Evolutionary conservation across 2,113 vertebrate genomes (phyloP).

Genomic region (Ammodytes dubius): DNA sequence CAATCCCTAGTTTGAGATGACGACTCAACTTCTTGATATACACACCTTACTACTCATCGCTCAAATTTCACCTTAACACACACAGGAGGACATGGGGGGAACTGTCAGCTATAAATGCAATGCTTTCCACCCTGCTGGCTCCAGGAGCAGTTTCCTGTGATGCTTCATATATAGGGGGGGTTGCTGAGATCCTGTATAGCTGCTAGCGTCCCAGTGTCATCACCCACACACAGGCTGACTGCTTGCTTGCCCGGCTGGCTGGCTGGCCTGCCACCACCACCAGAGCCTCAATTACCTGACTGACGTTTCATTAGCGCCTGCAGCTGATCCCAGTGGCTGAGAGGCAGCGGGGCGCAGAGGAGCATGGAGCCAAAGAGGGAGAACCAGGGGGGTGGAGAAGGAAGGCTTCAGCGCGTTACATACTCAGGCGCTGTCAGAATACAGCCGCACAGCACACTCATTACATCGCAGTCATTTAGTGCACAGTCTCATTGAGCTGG

Average conservation of each 20-base stretch:
- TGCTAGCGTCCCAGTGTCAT: conserved; percentile 73
- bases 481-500: conserved; percentile 74
- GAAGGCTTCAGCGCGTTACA: conserved; percentile 71
- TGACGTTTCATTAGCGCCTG: conserved; percentile 85
- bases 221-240: conserved; percentile 74
- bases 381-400: conserved; percentile 34
- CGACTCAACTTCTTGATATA: conserved; percentile 38
- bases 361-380: conserved; percentile 62
- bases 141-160: conserved; percentile 62
- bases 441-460: conserved; percentile 74
- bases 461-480: conserved; percentile 81
- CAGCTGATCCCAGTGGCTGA: conserved; percentile 84
- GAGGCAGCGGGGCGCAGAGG: conserved; percentile 80
- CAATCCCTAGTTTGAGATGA: conserved; percentile 55
- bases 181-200: conserved; percentile 64
- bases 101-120: conserved; percentile 69
- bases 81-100: conserved; percentile 49
- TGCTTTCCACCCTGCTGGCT: conserved; percentile 68
- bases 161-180: conserved; percentile 55
- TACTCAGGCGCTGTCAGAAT: conserved; percentile 79
- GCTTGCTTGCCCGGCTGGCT: conserved; percentile 71
- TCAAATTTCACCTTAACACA: conserved; percentile 46
- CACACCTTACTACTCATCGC: conserved; percentile 32
- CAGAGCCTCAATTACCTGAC: conserved; percentile 84
- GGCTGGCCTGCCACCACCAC: conserved; percentile 63